phyloP scores from a whole-genome alignment of 2,113 vertebrate genomes.

The Notothenia rossii region DNA sequence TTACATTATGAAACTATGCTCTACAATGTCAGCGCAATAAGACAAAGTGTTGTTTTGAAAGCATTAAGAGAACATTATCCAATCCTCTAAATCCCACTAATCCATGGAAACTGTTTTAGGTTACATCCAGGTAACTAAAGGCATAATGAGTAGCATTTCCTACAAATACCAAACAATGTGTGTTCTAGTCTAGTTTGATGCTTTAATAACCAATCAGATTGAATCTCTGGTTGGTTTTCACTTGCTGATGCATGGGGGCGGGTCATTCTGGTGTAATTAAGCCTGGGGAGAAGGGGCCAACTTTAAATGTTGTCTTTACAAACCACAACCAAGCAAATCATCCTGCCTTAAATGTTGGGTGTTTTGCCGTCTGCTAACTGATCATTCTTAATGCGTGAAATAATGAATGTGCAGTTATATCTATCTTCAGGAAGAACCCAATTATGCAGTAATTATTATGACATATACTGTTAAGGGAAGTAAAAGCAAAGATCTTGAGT shows the following conservation, averaged over 20 bases:
- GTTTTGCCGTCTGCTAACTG: no score
- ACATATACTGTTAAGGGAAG: slow-evolving; percentile 14
- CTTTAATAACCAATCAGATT: no score
- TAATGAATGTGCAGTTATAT: not conserved
- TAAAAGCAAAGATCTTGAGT: slow-evolving; percentile 50
- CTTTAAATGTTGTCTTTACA: no score
- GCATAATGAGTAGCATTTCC: no score
- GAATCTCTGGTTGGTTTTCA: no score
- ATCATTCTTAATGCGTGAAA: not conserved
- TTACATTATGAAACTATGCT: not conserved
- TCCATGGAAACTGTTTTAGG: not conserved
- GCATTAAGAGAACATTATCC: not conserved
- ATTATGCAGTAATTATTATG: slow-evolving; percentile 29
- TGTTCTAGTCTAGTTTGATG: no score
- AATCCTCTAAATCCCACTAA: not conserved
- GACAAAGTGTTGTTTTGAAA: no score
- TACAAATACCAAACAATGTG: no score
- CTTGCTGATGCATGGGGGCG: no score
- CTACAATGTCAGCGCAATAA: not conserved
- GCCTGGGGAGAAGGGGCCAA: no score
- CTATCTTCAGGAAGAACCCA: not conserved
- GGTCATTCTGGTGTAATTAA: no score
- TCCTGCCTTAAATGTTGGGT: not conserved
- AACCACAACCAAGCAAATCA: no score
- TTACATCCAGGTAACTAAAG: not conserved